Evolutionary conservation across 2,113 vertebrate genomes (phyloP), one percentile per base, ranked within the genome.

Genomic region (Cyphomyrus discorhynchus): DNA sequence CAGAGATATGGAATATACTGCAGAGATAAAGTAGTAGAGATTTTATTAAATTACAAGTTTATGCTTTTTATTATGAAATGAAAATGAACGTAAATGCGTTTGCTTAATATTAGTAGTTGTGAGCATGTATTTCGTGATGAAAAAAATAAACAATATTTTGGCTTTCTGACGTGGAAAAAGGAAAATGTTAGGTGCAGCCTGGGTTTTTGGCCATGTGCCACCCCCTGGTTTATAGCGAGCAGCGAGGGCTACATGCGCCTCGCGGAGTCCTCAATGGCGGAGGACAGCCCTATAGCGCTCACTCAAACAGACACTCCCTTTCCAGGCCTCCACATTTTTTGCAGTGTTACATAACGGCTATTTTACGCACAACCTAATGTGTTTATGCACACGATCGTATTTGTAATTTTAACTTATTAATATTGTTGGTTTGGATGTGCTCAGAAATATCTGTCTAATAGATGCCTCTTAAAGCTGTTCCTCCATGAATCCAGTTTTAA

Each of bases 201-300:
- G 82, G 19, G 66, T 17, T 35, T 62, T n/a, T 90, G 50, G 35
- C 39, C n/a, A 50, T n/a, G 45, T 88, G 86, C 35, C 87, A 42
- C 6, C 11, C 35, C 2, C 45, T 45, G 84, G 88, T 89, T 88
- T 77, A 88, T 21, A 15, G 31, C 42, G 52, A n/a, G 89, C 80
- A 4, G 58, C 89, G 91, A 90, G 93, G 85, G 84, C 92, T 95
- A 95, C 95, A 95, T 86, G 93, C 91, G 53, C 5, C 87, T 89
- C 47, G 62, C 42, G 27, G 39, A 91, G 87, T 93, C 91, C 91
- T 93, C 96, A 96, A 97, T 96, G 97, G 97, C 97, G 96, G 93
- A 92, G 27, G 24, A 7, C 49, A 7, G 21, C 10, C 21, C 3
- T 27, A 8, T n/a, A 86, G 3, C n/a, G 21, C 83, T 24, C 31